Evolutionary conservation across 2,797 vertebrate genomes (phyloP).

Genomic region (Muscicapa striata): DNA sequence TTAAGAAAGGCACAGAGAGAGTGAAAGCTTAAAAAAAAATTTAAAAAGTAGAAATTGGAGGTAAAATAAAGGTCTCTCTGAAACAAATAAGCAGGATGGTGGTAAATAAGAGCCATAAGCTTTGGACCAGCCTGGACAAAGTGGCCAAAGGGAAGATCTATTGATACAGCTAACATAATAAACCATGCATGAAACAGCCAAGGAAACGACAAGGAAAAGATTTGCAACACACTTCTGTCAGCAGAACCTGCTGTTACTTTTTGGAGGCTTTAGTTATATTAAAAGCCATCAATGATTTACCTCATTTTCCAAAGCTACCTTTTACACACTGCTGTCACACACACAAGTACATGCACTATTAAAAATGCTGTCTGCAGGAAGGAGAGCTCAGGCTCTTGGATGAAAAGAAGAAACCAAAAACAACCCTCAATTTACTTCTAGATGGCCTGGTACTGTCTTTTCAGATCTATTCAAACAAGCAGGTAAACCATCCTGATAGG

Average conservation of each 20-base stretch:
- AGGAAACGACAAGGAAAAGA: conserved; percentile 1
- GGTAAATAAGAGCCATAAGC: conserved; percentile 39
- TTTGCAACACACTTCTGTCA: conserved; percentile 24
- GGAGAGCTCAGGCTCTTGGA: background rate
- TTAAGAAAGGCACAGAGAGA: background rate
- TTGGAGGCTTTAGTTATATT: background rate
- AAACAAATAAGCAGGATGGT: background rate
- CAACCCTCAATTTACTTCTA: background rate
- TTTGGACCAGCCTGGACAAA: background rate
- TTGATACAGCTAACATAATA: background rate
- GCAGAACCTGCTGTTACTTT: conserved; percentile 16
- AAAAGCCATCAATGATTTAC: background rate
- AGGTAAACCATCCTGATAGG: background rate
- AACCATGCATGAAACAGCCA: conserved; percentile 38
- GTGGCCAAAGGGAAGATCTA: conserved; percentile 36
- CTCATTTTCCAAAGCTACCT: background rate
- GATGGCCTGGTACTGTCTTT: conserved; percentile 55
- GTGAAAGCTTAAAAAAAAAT: background rate
- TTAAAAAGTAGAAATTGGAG: background rate
- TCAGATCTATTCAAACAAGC: conserved; percentile 7
- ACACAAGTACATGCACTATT: background rate
- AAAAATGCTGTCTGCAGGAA: background rate
- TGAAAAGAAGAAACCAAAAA: background rate
- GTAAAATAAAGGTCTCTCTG: background rate
- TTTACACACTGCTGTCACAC: background rate